Evolutionary conservation across 2,888 invertebrate genomes (phyloP).

Genomic region (Diplazon laetatorius): DNA sequence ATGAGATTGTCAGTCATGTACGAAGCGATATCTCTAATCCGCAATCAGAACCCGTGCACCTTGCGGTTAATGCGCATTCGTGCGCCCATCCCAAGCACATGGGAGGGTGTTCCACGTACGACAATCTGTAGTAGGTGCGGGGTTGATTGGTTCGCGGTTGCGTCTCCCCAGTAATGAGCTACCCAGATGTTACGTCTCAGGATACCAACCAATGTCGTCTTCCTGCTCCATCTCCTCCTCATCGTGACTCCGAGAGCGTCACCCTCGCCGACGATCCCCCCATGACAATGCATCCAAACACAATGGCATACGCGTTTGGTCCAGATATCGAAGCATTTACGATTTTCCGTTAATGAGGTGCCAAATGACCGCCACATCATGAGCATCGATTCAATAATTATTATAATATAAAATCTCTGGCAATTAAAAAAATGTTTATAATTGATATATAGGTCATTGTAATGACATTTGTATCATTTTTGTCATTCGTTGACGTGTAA

Average conservation of each 20-base stretch:
- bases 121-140: slow-evolving; percentile 70
- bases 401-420: no score
- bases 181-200: slow-evolving; percentile 81
- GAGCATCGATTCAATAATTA: no score
- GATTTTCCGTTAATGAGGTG: neutral
- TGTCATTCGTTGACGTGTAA: no score
- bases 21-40: slow-evolving; percentile 66
- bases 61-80: slow-evolving; percentile 72
- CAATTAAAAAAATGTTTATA: no score
- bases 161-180: slow-evolving; percentile 81
- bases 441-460: no score
- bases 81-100: slow-evolving; percentile 33
- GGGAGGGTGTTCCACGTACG: slow-evolving; percentile 52
- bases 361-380: neutral
- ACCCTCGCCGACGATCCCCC: slow-evolving; percentile 73
- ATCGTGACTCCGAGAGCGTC: slow-evolving; percentile 73
- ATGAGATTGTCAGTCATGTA: slow-evolving; percentile 40
- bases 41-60: slow-evolving; percentile 76
- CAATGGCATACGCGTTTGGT: neutral
- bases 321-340: slow-evolving; percentile 16
- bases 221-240: slow-evolving; percentile 22
- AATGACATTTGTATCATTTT: no score
- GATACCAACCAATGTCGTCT: slow-evolving; percentile 72
- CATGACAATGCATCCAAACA: slow-evolving; percentile 12
- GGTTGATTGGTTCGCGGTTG: slow-evolving; percentile 82